A percentile compares a stretch with the other conserved stretches of the same genome.
These are phyloP conservation scores for Chirona hameri DNA, from an alignment of 2,888 invertebrate species.

Conservation along the genomic window DNA sequence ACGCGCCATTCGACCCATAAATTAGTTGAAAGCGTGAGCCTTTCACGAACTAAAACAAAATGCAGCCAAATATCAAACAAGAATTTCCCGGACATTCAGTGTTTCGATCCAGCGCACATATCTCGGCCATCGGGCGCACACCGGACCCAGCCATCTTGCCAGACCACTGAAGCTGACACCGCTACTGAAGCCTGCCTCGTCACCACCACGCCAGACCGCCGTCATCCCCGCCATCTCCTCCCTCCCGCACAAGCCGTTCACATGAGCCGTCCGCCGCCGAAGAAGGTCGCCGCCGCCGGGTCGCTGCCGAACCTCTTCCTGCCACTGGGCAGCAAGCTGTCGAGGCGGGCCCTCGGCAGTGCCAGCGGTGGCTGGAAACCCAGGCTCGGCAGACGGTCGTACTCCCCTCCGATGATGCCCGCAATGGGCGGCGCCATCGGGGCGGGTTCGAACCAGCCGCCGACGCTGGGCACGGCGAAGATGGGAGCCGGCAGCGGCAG, in stretches of 20 bases:
- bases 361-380: slow-evolving; percentile 13
- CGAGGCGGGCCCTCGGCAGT: neutral
- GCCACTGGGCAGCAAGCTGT: neutral
- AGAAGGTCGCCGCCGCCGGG: neutral
- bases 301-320: neutral
- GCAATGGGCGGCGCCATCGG: slow-evolving; percentile 10
- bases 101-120: no score
- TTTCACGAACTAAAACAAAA: no score
- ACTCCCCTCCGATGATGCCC: slow-evolving; percentile 25
- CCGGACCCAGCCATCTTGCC: no score
- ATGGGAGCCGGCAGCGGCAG: neutral
- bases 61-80: no score
- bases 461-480: neutral
- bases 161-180: no score
- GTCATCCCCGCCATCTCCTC: no score
- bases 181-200: no score
- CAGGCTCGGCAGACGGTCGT: slow-evolving; percentile 25
- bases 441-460: neutral
- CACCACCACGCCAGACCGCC: no score
- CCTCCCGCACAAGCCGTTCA: neutral
- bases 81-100: no score
- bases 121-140: no score
- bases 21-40: no score
- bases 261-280: neutral
- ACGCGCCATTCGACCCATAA: no score